Evolutionary conservation across 2,113 vertebrate species (phyloP).

Genomic region (Gasterosteus aculeatus): DNA sequence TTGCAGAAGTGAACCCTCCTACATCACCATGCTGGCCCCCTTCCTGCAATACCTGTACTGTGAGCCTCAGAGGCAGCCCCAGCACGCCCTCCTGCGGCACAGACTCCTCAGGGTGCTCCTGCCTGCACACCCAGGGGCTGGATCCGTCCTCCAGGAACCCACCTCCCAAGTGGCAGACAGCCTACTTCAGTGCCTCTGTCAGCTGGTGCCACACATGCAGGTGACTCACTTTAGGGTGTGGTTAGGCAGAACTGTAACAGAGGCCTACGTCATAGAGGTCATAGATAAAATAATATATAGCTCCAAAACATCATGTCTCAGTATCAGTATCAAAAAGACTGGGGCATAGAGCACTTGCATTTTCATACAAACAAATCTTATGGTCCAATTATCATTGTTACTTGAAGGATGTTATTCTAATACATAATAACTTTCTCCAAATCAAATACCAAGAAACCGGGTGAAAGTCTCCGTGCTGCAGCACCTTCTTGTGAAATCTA

Average conservation of each 20-base stretch:
- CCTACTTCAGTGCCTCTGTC: conserved; percentile 84
- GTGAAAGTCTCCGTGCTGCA: neutral
- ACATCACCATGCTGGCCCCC: conserved; percentile 85
- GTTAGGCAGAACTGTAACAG: neutral
- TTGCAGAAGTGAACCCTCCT: conserved; percentile 81
- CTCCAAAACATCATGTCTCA: neutral
- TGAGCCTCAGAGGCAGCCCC: conserved; percentile 85
- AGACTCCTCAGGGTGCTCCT: conserved; percentile 87
- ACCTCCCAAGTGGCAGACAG: conserved; percentile 64
- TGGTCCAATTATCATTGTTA: neutral
- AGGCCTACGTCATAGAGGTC: neutral
- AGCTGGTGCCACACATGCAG: conserved; percentile 88
- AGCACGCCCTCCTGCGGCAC: conserved; percentile 87
- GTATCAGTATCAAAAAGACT: neutral
- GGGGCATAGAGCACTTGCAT: neutral
- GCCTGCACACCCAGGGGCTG: conserved; percentile 58
- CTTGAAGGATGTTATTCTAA: neutral
- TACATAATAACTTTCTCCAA: too few species aligned
- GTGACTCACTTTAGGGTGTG: conserved; percentile 52
- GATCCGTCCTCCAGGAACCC: conserved; percentile 26
- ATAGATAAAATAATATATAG: too few species aligned
- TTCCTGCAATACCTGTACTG: conserved; percentile 94
- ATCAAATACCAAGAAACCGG: neutral
- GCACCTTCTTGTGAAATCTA: neutral
- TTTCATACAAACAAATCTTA: neutral